Conservation (phyloP, 2,113 vertebrate genomes). For the Piprites chloris region DNA sequence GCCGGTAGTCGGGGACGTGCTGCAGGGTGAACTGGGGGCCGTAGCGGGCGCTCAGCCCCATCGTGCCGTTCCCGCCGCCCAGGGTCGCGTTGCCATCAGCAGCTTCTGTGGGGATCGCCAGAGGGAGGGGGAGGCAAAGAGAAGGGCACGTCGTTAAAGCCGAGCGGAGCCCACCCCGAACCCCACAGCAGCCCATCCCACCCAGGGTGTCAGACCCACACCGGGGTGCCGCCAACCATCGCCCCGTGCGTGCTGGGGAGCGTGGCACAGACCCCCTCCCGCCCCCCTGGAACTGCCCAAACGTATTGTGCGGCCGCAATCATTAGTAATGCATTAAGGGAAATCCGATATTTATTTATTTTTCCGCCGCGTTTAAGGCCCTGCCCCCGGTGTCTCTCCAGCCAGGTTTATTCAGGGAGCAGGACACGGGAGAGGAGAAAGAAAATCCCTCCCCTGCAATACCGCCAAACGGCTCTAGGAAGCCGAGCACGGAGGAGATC, state of each 20-base stretch:
- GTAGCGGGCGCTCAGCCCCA: conserved; percentile 94
- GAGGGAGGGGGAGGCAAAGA: neutral
- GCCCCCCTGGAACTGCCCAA: neutral
- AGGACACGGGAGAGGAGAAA: neutral
- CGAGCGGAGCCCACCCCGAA: neutral
- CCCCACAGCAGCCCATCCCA: neutral
- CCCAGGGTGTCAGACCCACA: neutral
- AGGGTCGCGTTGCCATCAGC: conserved; percentile 89
- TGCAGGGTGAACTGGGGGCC: conserved; percentile 97
- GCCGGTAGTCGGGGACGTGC: conserved; percentile 95
- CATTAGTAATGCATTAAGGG: neutral
- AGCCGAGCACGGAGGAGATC: neutral
- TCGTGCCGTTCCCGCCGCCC: conserved; percentile 86
- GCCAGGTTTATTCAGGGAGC: neutral
- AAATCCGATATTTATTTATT: neutral
- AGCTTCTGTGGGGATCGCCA: conserved; percentile 77
- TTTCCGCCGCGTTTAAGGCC: neutral
- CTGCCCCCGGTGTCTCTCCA: neutral
- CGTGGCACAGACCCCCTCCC: accelerated
- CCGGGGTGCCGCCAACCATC: neutral
- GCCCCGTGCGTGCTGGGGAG: accelerated
- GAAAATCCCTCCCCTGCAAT: neutral
- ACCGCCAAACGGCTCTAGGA: conserved; percentile 28
- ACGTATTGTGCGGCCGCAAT: neutral
- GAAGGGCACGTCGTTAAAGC: neutral